Evolutionary conservation across 2,888 invertebrate genomes (phyloP), one percentile per base, ranked within the genome.

Genomic region (Anoncus sp.): DNA sequence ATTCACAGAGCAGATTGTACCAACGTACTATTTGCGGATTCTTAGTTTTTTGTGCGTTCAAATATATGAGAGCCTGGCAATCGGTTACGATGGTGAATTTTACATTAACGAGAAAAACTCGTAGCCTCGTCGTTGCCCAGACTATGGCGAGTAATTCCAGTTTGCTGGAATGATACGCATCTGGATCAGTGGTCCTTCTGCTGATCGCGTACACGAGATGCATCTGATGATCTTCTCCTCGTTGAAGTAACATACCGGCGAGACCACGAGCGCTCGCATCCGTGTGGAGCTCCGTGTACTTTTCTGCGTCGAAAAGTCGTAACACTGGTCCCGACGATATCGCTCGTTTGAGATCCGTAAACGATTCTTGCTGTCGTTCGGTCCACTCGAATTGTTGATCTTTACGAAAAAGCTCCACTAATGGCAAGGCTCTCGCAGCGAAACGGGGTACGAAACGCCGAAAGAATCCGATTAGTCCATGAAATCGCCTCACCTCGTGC

Each of bases 141-240:
- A 85, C 78, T 4, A 88, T 77, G 0, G 86, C 85, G 10, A 88
- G 49, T 5, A 82, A 57, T 60, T 89, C 87, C 12, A 83, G 53
- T 22, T 88, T 86, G 18, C 71, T 82, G 0, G 80, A 80, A 47
- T 83, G 81, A 49, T 84, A 83, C 1, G 43, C 24, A 4, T 81
- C 74, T 1, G 53, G 51, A 5, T 82, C 71, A 14, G 83, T 79
- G 55, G 85, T 88, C 55, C 83, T 82, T 18, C 86, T 75, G 62
- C 88, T 87, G 75, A 85, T 85, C 4, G 80, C 75, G 6, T 77
- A 75, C 9, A 78, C 75, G 10, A 69, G 35, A n/a, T 67, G 53
- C 38, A 59, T 12, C 40, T 53, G 20, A 0, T 40, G 40, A 0
- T 45, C 43, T 2, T 63, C 45, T 18, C 47, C 55, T 20, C 60